Base-by-base conservation (phyloP, 2,113 vertebrate genomes). In the Fregetta grallaria region DNA sequence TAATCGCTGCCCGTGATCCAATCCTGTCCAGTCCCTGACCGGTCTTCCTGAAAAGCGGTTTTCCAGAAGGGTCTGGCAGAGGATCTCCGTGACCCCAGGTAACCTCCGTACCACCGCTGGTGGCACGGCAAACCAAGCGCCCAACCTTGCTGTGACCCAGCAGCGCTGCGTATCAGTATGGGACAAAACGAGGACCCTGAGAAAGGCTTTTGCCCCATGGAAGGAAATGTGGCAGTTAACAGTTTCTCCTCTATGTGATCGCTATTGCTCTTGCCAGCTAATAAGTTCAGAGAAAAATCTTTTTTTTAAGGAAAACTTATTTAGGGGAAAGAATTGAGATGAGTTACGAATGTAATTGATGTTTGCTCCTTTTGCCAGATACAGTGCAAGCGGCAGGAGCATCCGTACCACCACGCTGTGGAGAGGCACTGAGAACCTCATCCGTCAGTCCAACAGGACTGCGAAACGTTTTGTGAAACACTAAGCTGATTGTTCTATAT, bases 351-450 rank as follows among this genome's bases (percentile, higher is more conserved):
- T 4, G 6, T 7, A 27, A 36, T 11, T 4, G 2, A 1, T 1
- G 1, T 22, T 30, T 56, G 50, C 17, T 36, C 26, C 29, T 67
- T 22, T 42, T 52, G n/a, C n/a, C 10, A 13, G 15, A 34, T 11
- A 1, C 4, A 6, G 71, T 0, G 2, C 19, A 19, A 45, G 67
- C 3, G 3, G 50, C n/a, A 67, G 68, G 22, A 71, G 30, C 66
- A n/a, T 2, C 65, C 26, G 21, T 4, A 15, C 27, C 16, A 3
- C 49, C 10, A 0, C 0, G 0, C 25, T 36, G 20, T 1, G 9
- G 32, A 77, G 67, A 40, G 40, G 34, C 56, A 42, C 40, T 5
- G 14, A 14, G 34, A 49, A 8, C 27, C 68, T 71, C 34, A 53
- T 13, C 20, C 2, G 19, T 10, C 62, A 56, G 55, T 16, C 92